Percentiles rank a stretch among this genome's conserved stretches.
Evolutionary conservation across 2,797 vertebrate genomes (phyloP).

Genomic region (Sciurus vulgaris): DNA sequence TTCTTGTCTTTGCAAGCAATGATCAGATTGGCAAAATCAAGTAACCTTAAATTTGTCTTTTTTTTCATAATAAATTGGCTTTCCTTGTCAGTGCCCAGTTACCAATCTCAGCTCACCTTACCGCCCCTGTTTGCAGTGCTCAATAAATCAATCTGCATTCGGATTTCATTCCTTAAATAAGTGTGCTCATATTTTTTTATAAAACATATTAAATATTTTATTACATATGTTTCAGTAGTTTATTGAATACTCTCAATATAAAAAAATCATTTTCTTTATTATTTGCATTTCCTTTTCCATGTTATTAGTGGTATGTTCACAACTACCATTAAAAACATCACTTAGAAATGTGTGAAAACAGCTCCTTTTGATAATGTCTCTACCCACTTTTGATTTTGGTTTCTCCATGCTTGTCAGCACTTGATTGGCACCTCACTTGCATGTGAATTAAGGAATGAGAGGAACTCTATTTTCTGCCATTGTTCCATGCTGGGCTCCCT

Average conservation of each 20-base stretch:
- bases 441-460: constrained; percentile 84
- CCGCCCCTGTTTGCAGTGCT: not conserved
- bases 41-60: not conserved
- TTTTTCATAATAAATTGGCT: constrained; percentile 44
- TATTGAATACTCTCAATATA: constrained; percentile 55
- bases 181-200: constrained; percentile 48
- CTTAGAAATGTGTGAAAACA: constrained; percentile 83
- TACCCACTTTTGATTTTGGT: constrained; percentile 83
- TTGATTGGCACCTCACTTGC: constrained; percentile 86
- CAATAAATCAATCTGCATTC: not conserved
- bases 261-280: constrained; percentile 54
- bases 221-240: constrained; percentile 39
- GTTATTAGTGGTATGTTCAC: constrained; percentile 67
- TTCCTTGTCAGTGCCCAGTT: not conserved
- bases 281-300: constrained; percentile 61
- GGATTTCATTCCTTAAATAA: constrained; percentile 29
- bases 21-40: constrained; percentile 56
- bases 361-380: constrained; percentile 77
- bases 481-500: constrained; percentile 77
- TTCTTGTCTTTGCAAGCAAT: constrained; percentile 53
- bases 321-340: constrained; percentile 72
- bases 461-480: constrained; percentile 80
- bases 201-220: constrained; percentile 58
- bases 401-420: constrained; percentile 85
- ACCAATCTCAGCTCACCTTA: not conserved